These are phyloP conservation scores for Tholera decimalis DNA, from an alignment of 2,888 invertebrate species.

Conservation along the genomic window DNA sequence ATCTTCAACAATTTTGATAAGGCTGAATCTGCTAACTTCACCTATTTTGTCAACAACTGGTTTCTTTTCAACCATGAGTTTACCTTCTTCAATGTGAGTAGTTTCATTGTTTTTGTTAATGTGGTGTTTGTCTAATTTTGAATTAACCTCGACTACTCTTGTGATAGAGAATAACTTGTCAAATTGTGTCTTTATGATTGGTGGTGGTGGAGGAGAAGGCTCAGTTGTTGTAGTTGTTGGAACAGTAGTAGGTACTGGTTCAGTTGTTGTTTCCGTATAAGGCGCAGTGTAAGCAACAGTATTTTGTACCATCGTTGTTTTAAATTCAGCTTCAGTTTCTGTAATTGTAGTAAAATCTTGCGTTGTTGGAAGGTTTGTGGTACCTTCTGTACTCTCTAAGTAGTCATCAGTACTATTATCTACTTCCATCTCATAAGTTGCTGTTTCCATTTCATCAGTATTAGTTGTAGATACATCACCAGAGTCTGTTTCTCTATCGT, in stretches of 20 bases:
- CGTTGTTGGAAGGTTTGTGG: constrained; percentile 78
- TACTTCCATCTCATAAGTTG: constrained; percentile 78
- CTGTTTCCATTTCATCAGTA: constrained; percentile 75
- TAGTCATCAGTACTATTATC: constrained; percentile 84
- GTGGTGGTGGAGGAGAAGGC: constrained; percentile 72
- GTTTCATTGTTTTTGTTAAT: constrained; percentile 91
- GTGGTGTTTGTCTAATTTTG: constrained; percentile 92
- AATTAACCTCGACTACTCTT: constrained; percentile 93
- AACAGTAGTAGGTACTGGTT: constrained; percentile 40
- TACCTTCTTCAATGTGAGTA: constrained; percentile 88
- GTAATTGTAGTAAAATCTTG: constrained; percentile 70
- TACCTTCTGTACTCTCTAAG: constrained; percentile 79
- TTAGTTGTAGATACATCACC: constrained; percentile 74
- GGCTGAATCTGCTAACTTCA: constrained; percentile 93
- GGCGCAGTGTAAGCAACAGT: constrained; percentile 53
- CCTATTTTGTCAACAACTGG: constrained; percentile 93
- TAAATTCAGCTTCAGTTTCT: constrained; percentile 68
- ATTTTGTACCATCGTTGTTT: constrained; percentile 57
- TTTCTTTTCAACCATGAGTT: constrained; percentile 91
- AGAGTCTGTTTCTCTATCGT: constrained; percentile 69
- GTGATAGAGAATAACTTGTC: constrained; percentile 93
- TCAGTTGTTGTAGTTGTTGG: constrained; percentile 73
- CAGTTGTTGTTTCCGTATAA: constrained; percentile 66
- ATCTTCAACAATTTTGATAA: constrained; percentile 93
- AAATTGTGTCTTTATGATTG: constrained; percentile 87